A percentile compares a stretch with the other conserved stretches of the same genome.
Evolutionary conservation across 2,113 vertebrate genomes (phyloP).

Genomic region (Alethe castanea): DNA sequence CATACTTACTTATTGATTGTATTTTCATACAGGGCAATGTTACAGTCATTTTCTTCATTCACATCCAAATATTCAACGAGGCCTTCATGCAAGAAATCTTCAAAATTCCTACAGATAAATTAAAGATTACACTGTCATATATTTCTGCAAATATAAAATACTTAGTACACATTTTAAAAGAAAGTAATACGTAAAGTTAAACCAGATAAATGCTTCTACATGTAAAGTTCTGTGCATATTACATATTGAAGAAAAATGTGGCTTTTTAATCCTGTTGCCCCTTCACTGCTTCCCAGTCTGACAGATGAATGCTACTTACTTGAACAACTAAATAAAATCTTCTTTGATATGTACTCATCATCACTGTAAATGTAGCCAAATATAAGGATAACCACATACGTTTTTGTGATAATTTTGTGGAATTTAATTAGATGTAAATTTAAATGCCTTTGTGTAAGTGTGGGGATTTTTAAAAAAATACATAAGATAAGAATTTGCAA

Average conservation of each 20-base stretch:
- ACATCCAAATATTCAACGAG: conserved; percentile 97
- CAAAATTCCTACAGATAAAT: conserved; percentile 84
- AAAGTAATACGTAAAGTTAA: not conserved
- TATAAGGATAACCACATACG: not conserved
- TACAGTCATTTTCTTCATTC: conserved; percentile 98
- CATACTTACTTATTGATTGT: conserved; percentile 89
- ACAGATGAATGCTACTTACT: not conserved
- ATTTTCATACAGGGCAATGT: conserved; percentile 92
- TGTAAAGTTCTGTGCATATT: not conserved
- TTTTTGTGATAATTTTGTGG: not conserved
- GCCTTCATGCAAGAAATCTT: conserved; percentile 97
- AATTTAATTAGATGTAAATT: not conserved
- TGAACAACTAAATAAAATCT: not conserved
- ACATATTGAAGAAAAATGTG: not conserved
- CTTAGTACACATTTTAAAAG: not conserved
- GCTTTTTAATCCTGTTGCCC: not conserved
- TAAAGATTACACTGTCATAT: not conserved
- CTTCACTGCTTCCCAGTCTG: not conserved
- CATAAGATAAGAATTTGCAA: not conserved
- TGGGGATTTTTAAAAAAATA: not conserved
- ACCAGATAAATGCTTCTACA: not conserved
- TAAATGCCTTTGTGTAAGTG: not conserved
- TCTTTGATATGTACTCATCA: not conserved
- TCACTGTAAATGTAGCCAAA: not conserved
- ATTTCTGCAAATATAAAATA: not conserved